Evolutionary conservation across 2,888 invertebrate genomes (phyloP).

Genomic region (Cosmorhoe ocellata): DNA sequence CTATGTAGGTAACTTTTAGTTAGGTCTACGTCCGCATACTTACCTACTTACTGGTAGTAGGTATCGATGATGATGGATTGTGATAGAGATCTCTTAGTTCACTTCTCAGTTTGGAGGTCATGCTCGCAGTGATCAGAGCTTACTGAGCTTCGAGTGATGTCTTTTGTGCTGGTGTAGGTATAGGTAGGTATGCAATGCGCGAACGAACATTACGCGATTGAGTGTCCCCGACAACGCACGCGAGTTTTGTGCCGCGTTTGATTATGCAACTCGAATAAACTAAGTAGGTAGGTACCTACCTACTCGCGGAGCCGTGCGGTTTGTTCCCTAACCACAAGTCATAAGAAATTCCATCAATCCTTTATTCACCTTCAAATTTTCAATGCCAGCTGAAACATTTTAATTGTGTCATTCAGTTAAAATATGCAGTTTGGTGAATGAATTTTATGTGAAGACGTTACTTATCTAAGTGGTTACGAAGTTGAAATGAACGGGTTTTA

Average conservation of each 20-base stretch:
- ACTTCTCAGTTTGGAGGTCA: too few species aligned
- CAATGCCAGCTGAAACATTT: conserved; percentile 63
- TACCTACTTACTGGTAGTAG: too few species aligned
- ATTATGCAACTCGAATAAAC: conserved; percentile 51
- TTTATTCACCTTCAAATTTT: conserved; percentile 58
- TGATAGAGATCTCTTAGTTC: too few species aligned
- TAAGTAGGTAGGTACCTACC: too few species aligned
- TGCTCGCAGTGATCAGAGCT: background rate
- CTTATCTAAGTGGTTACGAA: too few species aligned
- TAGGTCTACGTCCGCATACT: too few species aligned
- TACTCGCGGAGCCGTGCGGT: conserved; percentile 42
- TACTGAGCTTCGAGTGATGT: too few species aligned
- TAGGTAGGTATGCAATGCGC: background rate
- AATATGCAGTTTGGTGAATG: conserved; percentile 57
- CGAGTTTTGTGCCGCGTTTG: conserved; percentile 44
- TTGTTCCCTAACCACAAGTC: conserved; percentile 45
- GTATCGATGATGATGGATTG: too few species aligned
- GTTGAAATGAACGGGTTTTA: conserved; percentile 56
- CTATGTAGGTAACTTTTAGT: too few species aligned
- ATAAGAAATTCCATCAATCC: conserved; percentile 64
- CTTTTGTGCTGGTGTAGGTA: background rate
- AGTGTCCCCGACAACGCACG: conserved; percentile 69
- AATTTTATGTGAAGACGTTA: conserved; percentile 44
- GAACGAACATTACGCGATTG: conserved; percentile 63
- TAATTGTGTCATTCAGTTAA: conserved; percentile 55